Percentiles rank a stretch among this genome's conserved stretches.
phyloP scores from a whole-genome alignment of 2,113 vertebrate species.

The Fulmarus glacialis region DNA sequence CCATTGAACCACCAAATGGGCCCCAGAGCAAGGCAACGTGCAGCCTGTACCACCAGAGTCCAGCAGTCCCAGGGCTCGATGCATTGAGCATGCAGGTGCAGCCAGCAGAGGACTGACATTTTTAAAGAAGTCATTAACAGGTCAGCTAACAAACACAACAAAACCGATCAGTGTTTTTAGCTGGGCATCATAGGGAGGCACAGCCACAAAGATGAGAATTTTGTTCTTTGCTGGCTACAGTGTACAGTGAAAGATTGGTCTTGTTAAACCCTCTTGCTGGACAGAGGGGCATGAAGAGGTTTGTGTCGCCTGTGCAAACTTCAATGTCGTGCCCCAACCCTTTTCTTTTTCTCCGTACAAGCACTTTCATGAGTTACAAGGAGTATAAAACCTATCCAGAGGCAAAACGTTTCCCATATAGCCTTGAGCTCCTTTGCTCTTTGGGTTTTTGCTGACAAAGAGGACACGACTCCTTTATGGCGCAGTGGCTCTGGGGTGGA shows the following conservation, averaged over 20 bases:
- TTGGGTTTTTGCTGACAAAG: not conserved
- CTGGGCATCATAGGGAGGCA: not conserved
- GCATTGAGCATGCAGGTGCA: not conserved
- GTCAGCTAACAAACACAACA: not conserved
- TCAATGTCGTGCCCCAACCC: accelerated
- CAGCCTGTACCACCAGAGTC: not conserved
- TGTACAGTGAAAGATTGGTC: accelerated
- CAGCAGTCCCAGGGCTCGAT: too few relatives aligned
- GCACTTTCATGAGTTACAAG: not conserved
- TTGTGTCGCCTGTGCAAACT: not conserved
- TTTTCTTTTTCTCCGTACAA: not conserved
- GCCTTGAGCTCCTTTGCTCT: not conserved
- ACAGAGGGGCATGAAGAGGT: not conserved
- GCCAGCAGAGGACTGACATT: not conserved
- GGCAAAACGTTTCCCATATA: not conserved
- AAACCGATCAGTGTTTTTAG: not conserved
- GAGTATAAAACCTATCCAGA: not conserved
- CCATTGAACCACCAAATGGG: not conserved
- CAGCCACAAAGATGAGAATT: not conserved
- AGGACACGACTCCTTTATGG: accelerated
- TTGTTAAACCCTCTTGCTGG: not conserved
- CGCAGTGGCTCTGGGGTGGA: not conserved
- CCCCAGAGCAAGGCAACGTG: not conserved
- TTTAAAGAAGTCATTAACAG: not conserved
- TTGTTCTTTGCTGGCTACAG: not conserved